Percentiles rank a stretch among this genome's conserved stretches.
Evolutionary conservation across 2,797 vertebrate species (phyloP).

Genomic region (Natrix natrix): DNA sequence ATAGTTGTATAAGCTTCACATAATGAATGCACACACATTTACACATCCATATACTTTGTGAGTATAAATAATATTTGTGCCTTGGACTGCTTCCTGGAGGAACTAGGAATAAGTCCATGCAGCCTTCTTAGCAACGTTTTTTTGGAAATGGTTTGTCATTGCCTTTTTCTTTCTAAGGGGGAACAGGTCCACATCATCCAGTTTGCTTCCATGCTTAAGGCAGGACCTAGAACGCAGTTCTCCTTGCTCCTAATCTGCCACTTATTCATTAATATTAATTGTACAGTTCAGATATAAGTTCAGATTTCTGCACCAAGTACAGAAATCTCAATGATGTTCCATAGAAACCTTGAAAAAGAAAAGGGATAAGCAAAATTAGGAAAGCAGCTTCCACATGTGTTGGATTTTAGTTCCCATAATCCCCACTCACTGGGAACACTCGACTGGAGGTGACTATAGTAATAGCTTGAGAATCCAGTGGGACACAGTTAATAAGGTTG

Average conservation of each 20-base stretch:
- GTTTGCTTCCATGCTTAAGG: not conserved
- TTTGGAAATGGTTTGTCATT: not conserved
- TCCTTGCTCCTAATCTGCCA: not conserved
- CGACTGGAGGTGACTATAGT: not conserved
- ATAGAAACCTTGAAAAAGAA: not conserved
- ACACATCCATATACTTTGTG: not conserved
- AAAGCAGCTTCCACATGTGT: not conserved
- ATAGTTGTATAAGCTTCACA: not conserved
- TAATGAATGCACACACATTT: not conserved
- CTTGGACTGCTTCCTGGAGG: not conserved
- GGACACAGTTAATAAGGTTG: not conserved
- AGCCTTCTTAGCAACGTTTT: not conserved
- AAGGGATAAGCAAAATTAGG: not conserved
- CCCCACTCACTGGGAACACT: not conserved
- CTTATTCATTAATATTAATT: not conserved
- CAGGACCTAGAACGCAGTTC: not conserved
- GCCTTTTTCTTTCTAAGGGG: too few species aligned
- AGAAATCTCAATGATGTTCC: not conserved
- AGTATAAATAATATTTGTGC: not conserved
- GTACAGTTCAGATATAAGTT: not conserved
- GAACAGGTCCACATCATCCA: not conserved
- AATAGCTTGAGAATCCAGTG: not conserved
- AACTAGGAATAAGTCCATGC: not conserved
- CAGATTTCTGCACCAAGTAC: not conserved
- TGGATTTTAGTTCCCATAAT: not conserved